Conservation (phyloP, 2,113 vertebrate species). For the Crotophaga sulcirostris region DNA sequence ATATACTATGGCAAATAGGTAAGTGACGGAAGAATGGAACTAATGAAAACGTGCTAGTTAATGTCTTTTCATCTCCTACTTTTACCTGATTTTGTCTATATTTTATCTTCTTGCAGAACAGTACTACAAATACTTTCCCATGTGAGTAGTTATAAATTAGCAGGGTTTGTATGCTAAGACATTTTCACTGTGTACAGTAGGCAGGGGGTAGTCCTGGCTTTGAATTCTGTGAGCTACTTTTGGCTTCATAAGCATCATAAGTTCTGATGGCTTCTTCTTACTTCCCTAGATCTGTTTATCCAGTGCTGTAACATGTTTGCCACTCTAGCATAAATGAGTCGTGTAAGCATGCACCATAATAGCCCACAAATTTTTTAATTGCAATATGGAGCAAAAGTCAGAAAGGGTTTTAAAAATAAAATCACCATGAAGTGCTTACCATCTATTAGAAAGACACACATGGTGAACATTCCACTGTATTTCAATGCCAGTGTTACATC, state of each 20-base stretch:
- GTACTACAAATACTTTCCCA: background rate
- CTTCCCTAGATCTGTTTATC: background rate
- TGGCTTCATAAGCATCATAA: background rate
- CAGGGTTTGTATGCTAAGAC: background rate
- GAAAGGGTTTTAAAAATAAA: constrained; percentile 1
- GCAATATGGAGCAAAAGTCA: background rate
- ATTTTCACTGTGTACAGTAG: background rate
- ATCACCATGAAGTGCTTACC: constrained; percentile 46
- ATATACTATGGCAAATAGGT: background rate
- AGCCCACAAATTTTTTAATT: background rate
- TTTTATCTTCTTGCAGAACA: background rate
- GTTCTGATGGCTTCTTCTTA: background rate
- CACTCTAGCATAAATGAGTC: background rate
- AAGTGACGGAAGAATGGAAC: background rate
- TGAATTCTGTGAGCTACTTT: background rate
- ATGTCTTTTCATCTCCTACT: background rate
- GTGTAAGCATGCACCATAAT: background rate
- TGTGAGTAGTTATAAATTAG: background rate
- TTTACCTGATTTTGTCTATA: background rate
- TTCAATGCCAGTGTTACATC: constrained; percentile 46
- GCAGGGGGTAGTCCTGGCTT: background rate
- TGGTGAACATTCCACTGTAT: constrained; percentile 55
- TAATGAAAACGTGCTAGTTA: background rate
- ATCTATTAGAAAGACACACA: background rate
- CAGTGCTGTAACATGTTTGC: background rate